phyloP scores from a whole-genome alignment of 1,140 invertebrate species.

The Aculops lycopersici region DNA sequence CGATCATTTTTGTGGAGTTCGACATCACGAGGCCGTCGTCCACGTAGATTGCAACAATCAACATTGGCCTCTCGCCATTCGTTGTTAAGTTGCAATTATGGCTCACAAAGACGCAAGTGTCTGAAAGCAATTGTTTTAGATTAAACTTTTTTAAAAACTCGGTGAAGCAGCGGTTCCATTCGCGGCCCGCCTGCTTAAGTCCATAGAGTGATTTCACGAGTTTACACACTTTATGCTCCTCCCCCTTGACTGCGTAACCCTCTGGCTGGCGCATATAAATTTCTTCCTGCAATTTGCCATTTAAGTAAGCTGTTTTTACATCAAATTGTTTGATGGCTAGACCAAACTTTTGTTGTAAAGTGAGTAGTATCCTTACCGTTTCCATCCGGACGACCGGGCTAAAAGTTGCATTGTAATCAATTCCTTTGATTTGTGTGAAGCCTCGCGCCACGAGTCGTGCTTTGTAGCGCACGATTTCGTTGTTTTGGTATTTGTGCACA shows the following conservation, averaged over 20 bases:
- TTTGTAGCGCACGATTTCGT: background rate
- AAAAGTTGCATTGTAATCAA: slow-evolving; percentile 8
- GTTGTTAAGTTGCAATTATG: background rate
- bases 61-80: background rate
- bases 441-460: slow-evolving; percentile 14
- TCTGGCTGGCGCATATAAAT: slow-evolving; percentile 5
- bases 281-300: slow-evolving; percentile 4
- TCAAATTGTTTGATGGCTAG: slow-evolving; percentile 1
- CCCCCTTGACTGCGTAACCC: background rate
- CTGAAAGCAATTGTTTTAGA: background rate
- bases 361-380: slow-evolving; percentile 1
- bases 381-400: slow-evolving; percentile 1
- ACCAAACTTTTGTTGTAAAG: background rate
- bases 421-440: slow-evolving; percentile 12
- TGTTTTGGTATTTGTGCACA: background rate
- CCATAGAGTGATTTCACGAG: slow-evolving; percentile 13
- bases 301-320: slow-evolving; percentile 4
- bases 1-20: background rate
- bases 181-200: slow-evolving; percentile 12
- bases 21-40: slow-evolving; percentile 5
- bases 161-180: slow-evolving; percentile 11
- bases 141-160: background rate
- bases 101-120: slow-evolving; percentile 1
- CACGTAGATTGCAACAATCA: slow-evolving; percentile 6
- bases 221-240: slow-evolving; percentile 1